phyloP scores from a whole-genome alignment of 2,888 invertebrate genomes.

The Masnerella sp. region DNA sequence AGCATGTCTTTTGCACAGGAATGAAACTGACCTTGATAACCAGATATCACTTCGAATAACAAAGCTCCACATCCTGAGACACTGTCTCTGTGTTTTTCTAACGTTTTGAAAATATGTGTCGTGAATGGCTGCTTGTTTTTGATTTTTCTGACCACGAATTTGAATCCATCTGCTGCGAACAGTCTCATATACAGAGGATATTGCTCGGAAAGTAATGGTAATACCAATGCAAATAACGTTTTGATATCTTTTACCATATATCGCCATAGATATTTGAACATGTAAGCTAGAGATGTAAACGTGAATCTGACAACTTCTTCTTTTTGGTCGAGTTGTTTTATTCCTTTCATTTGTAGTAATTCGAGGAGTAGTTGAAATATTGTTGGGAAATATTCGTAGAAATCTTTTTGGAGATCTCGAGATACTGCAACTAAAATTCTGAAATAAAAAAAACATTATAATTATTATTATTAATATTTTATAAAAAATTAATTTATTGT shows the following conservation, averaged over 20 bases:
- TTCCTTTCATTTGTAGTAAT: slow-evolving; percentile 83
- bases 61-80: slow-evolving; percentile 90
- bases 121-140: slow-evolving; percentile 88
- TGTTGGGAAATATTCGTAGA: slow-evolving; percentile 89
- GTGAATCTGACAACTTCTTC: slow-evolving; percentile 92
- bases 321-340: slow-evolving; percentile 72
- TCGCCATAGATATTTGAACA: slow-evolving; percentile 93
- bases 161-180: slow-evolving; percentile 97
- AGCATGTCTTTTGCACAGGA: slow-evolving; percentile 87
- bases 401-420: slow-evolving; percentile 92
- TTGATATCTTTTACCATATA: slow-evolving; percentile 89
- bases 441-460: slow-evolving; percentile 33
- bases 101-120: slow-evolving; percentile 82
- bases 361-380: slow-evolving; percentile 86
- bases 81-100: slow-evolving; percentile 84
- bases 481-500: not conserved
- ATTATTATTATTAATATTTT: not conserved
- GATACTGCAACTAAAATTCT: slow-evolving; percentile 91
- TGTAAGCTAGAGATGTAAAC: slow-evolving; percentile 90
- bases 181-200: slow-evolving; percentile 91
- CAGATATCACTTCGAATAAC: slow-evolving; percentile 92
- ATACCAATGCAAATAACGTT: slow-evolving; percentile 83
- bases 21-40: slow-evolving; percentile 91
- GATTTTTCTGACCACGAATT: slow-evolving; percentile 94
- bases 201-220: slow-evolving; percentile 87